Conservation (phyloP, 2,113 vertebrate species). For the Pelodiscus sinensis region DNA sequence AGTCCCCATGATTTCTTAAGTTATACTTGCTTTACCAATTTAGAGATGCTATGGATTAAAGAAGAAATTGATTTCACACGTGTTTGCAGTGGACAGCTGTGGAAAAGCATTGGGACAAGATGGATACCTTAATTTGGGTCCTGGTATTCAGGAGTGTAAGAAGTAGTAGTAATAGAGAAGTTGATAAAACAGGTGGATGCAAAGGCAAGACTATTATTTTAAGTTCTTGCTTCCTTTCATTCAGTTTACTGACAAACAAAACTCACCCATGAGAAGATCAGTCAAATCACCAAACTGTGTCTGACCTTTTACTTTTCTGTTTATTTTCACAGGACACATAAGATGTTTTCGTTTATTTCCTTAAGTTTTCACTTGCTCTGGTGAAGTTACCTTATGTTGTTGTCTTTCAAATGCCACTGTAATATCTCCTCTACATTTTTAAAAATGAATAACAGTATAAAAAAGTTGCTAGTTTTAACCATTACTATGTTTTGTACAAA, state of each 20-base stretch:
- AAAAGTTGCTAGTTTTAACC: neutral
- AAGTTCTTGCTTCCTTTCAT: slow-evolving; percentile 46
- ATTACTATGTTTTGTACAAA: neutral
- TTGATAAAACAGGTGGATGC: slow-evolving; percentile 55
- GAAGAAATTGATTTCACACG: slow-evolving; percentile 1
- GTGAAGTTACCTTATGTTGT: neutral
- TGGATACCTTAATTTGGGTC: slow-evolving; percentile 6
- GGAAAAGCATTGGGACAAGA: neutral
- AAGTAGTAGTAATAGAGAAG: slow-evolving; percentile 7
- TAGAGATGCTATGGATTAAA: neutral
- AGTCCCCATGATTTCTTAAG: neutral
- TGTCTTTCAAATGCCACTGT: neutral
- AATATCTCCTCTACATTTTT: accelerated
- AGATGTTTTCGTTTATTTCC: neutral
- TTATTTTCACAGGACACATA: neutral
- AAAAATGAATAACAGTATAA: neutral
- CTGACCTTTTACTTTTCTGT: neutral
- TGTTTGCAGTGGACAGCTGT: slow-evolving; percentile 20
- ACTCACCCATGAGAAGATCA: slow-evolving; percentile 54
- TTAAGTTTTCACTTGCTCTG: slow-evolving; percentile 5
- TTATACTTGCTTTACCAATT: slow-evolving; percentile 22
- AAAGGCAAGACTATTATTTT: slow-evolving; percentile 59
- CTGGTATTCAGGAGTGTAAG: slow-evolving; percentile 10
- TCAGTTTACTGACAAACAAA: slow-evolving; percentile 67
- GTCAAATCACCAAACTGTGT: slow-evolving; percentile 36